Evolutionary conservation across 1,140 invertebrate genomes (phyloP).

Genomic region (Macrosteles quadrilineatus): DNA sequence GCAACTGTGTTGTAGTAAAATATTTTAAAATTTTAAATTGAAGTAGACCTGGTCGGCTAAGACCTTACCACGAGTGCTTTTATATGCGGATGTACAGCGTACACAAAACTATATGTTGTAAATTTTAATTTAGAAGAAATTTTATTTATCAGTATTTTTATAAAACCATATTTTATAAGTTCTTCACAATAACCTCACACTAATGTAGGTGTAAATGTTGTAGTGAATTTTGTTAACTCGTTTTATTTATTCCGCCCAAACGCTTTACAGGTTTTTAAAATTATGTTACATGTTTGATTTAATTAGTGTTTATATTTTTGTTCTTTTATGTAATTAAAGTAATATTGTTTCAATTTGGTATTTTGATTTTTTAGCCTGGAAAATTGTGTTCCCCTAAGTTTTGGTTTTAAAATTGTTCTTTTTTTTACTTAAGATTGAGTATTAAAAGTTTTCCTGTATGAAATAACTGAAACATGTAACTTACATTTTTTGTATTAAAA

Average conservation of each 20-base stretch:
- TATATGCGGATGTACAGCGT: too few species aligned
- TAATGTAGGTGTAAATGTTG: conserved; percentile 19
- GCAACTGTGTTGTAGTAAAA: too few species aligned
- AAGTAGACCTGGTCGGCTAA: too few species aligned
- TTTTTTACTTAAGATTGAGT: too few species aligned
- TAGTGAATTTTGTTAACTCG: conserved; percentile 14
- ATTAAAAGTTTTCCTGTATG: too few species aligned
- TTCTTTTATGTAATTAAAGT: conserved; percentile 23
- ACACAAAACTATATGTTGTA: conserved; percentile 10
- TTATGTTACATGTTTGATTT: background rate
- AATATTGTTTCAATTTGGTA: conserved; percentile 5
- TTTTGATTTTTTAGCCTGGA: too few species aligned
- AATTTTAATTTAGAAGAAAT: conserved; percentile 12
- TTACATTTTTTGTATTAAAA: too few species aligned
- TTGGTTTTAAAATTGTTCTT: too few species aligned
- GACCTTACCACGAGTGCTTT: too few species aligned
- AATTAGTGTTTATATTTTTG: conserved; percentile 22
- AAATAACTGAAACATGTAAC: too few species aligned
- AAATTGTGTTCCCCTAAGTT: too few species aligned
- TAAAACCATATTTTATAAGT: conserved; percentile 21
- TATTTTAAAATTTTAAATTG: too few species aligned
- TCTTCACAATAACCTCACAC: conserved; percentile 1
- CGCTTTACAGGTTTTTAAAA: background rate
- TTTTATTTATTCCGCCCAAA: conserved; percentile 1
- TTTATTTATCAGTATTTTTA: conserved; percentile 27